Conservation (phyloP, 2,888 invertebrate species). For the Metellina segmentata region DNA sequence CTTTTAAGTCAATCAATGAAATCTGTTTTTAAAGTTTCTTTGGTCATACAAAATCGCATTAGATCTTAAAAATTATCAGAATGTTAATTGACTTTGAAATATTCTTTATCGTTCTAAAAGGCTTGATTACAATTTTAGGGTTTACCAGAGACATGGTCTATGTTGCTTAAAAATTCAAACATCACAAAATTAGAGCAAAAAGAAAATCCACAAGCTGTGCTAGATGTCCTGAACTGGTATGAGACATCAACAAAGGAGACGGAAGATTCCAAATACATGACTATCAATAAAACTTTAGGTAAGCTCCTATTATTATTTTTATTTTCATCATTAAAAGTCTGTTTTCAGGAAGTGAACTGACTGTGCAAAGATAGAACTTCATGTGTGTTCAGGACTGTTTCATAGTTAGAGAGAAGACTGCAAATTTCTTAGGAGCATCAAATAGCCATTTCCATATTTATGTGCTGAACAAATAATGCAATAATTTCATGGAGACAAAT, state of each 20-base stretch:
- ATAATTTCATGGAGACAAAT: too few species aligned
- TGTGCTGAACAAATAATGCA: too few species aligned
- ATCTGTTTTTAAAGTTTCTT: not conserved
- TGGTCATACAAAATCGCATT: not conserved
- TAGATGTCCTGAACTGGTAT: conserved; percentile 94
- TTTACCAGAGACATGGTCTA: conserved; percentile 90
- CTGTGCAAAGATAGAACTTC: too few species aligned
- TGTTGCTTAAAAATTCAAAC: conserved; percentile 88
- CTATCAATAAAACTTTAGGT: conserved; percentile 89
- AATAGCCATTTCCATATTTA: too few species aligned
- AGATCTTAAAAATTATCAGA: too few species aligned
- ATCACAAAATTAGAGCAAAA: conserved; percentile 91
- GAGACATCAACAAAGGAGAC: conserved; percentile 92
- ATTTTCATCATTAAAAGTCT: not conserved
- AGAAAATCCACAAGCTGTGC: conserved; percentile 93
- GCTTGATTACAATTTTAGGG: conserved; percentile 85
- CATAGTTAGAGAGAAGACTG: not conserved
- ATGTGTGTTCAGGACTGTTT: too few species aligned
- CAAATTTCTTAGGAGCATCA: too few species aligned
- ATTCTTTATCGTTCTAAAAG: too few species aligned
- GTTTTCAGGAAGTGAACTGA: too few species aligned
- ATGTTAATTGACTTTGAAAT: too few species aligned
- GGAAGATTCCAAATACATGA: conserved; percentile 87
- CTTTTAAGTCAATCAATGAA: not conserved
- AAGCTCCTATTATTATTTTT: conserved; percentile 79